Base-by-base conservation (phyloP, 2,797 vertebrate species). In the Betta splendens region DNA sequence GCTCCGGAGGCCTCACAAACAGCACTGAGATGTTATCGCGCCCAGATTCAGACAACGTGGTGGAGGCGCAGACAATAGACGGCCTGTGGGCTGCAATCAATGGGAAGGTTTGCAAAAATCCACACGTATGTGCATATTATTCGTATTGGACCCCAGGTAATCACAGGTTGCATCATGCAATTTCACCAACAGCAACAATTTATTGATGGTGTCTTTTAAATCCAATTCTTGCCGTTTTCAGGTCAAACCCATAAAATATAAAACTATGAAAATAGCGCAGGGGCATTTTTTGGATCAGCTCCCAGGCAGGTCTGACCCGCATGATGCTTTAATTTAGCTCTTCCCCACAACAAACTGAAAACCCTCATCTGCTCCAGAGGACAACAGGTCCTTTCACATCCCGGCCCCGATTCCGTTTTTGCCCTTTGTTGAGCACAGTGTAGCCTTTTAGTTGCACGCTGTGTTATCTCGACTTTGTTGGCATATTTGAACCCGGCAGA, bases 371-470 rank as follows among this genome's bases (percentile, higher is more conserved):
- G 28, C 58, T 79, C 50, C 55, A 55, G 28, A 72, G 46, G 55
- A 40, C 70, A 81, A 84, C 89, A 72, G 81, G 91, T 71, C 84
- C 57, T 13, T 20, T 90, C 90, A 45, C 85, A 87, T 91, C 87
- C 79, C 57, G 22, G n/a, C 66, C 55, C 52, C 38, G 53, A 76
- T 87, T 81, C 74, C 46, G 44, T 48, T 57, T 55, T 73, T 28
- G 44, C 64, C 61, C 65, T 79, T 83, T 84, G 82, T 77, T 52
- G 68, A 82, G 81, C 82, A 91, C 88, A 91, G 87, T 90, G 89
- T 91, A 83, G 80, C 89, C 47, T 81, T 89, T 88, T 84, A 72
- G 81, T 77, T 57, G 58, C 36, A 20, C 0, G 9, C 45, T 46
- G 48, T 64, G 70, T 85, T 90, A 91, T 92, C 89, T 0, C 9